Conservation (phyloP, 2,888 invertebrate species). For the Holacanthella duospinosa region DNA sequence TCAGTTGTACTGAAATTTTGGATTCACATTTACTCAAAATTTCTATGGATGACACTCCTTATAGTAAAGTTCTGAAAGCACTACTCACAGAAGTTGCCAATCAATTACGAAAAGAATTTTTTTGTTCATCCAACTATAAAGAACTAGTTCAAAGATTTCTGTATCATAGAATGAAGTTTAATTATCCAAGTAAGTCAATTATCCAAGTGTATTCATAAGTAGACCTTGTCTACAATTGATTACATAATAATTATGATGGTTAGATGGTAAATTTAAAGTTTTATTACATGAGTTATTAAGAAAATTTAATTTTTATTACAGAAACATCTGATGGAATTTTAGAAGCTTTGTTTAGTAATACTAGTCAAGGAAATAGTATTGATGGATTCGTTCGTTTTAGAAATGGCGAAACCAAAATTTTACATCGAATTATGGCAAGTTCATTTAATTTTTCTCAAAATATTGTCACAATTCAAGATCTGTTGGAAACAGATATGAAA, state of each 20-base stretch:
- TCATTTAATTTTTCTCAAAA: not conserved
- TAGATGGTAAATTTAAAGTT: too few relatives aligned
- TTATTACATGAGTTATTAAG: too few relatives aligned
- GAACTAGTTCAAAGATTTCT: too few relatives aligned
- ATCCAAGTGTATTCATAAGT: not conserved
- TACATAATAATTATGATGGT: too few relatives aligned
- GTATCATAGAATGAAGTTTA: not conserved
- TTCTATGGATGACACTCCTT: not conserved
- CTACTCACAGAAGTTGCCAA: constrained; percentile 1
- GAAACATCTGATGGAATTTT: not conserved
- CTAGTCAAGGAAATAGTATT: too few relatives aligned
- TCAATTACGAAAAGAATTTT: not conserved
- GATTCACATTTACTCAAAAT: not conserved
- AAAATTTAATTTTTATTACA: not conserved
- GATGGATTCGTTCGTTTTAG: too few relatives aligned
- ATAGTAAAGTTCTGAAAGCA: not conserved
- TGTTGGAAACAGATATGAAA: constrained; percentile 1
- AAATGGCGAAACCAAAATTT: too few relatives aligned
- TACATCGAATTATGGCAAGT: not conserved
- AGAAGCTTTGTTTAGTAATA: not conserved
- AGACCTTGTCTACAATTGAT: too few relatives aligned
- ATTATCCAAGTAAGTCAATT: not conserved
- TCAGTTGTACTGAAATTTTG: not conserved
- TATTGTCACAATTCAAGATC: not conserved
- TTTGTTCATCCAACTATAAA: not conserved